Base-by-base conservation (phyloP, 2,797 vertebrate species). In the Clarias platycephalus region DNA sequence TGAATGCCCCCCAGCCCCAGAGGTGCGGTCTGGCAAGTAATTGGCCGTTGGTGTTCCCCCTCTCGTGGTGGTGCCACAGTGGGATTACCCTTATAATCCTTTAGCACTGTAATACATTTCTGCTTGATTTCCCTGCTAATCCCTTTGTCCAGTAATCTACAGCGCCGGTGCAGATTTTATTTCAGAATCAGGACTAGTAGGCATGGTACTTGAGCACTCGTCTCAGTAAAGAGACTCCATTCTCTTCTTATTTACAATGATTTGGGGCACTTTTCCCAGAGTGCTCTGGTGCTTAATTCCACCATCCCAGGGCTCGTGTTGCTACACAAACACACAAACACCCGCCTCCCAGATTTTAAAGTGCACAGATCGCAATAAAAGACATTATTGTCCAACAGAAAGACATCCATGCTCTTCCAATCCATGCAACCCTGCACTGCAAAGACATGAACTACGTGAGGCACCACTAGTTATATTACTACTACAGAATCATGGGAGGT, bases 21-120 rank as follows among this genome's bases (percentile, higher is more conserved):
- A 95, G 95, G 94, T 95, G 93, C 92, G 94, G 93, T 93, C 94
- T 95, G 95, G 95, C 94, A 95, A 95, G 95, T 95, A 92, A 91
- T 92, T 92, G 94, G 93, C 92, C 89, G 87, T 90, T 93, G 93
- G 92, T 91, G 89, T 94, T 93, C 90, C 87, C 90, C 91, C 88
- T 89, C 85, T 90, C 63, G 86, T 90, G 83, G 91, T 92, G 82
- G 91, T 91, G 92, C 90, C 93, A 92, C 92, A 80, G 91, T 91
- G 91, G 94, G 94, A 94, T 95, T 94, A 95, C 90, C 92, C 90
- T 31, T 90, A 86, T 94, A 93, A 92, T 92, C 90, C 88, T 87
- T 80, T 58, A 66, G 64, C 80, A 86, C 83, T 82, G 87, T 89
- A 90, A 92, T 93, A 91, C 89, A 90, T 91, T 88, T 90, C 22